These are phyloP conservation scores for Masticophis lateralis DNA, from an alignment of 2,797 vertebrate species.

Conservation along the genomic window DNA sequence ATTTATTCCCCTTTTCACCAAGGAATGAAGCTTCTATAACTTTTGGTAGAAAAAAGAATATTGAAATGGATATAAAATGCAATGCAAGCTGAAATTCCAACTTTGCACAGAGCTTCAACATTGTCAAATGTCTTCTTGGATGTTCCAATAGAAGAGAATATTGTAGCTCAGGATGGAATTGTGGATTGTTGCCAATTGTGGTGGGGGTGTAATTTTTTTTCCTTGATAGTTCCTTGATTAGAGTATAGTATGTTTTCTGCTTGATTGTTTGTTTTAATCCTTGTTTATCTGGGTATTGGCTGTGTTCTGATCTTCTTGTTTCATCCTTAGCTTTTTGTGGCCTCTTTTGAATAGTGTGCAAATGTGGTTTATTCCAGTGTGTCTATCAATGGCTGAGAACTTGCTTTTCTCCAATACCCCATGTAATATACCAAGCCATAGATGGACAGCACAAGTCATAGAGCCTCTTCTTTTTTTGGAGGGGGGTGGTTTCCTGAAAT, in stretches of 20 bases:
- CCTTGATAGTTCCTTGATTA: not conserved
- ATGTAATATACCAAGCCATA: not conserved
- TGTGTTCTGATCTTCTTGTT: not conserved
- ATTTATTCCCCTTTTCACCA: not conserved
- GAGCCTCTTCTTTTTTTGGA: not conserved
- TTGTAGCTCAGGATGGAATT: not conserved
- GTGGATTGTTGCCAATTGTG: not conserved
- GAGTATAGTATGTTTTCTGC: not conserved
- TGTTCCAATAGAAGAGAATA: not conserved
- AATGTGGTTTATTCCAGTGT: not conserved
- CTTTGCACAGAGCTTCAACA: not conserved
- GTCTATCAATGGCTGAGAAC: not conserved
- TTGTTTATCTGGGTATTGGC: not conserved
- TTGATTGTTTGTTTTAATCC: not conserved
- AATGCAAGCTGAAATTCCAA: not conserved
- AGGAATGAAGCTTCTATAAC: not conserved
- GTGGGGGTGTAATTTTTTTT: not conserved
- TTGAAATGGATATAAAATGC: not conserved
- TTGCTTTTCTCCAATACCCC: not conserved
- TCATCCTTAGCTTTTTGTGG: not conserved
- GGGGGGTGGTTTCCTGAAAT: not conserved
- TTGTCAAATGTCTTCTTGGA: not conserved
- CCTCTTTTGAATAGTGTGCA: not conserved
- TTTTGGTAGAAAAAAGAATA: not conserved
- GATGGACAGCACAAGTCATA: not conserved